Conservation (phyloP, 2,113 vertebrate genomes). For the Alosa alosa region DNA sequence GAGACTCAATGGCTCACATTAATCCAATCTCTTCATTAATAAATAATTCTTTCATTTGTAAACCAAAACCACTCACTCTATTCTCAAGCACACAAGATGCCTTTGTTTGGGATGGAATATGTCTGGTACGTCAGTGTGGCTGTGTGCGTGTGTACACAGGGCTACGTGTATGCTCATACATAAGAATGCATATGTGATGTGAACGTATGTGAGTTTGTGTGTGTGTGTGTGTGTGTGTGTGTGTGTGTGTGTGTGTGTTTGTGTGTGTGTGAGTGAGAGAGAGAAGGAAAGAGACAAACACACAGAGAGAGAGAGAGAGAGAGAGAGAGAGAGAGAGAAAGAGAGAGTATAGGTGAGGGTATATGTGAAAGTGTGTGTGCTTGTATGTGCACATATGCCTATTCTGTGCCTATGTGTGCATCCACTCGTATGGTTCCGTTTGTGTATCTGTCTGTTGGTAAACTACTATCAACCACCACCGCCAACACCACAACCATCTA, state of each 20-base stretch:
- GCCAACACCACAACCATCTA: no score
- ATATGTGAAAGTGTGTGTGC: no score
- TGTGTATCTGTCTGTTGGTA: background rate
- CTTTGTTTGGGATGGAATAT: background rate
- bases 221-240: background rate
- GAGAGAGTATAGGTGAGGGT: no score
- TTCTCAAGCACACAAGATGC: background rate
- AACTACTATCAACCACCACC: no score
- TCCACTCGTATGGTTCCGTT: background rate
- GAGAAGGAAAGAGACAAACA: background rate
- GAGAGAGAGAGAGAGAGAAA: no score
- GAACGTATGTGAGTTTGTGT: background rate
- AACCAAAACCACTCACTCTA: background rate
- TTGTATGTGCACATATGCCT: background rate
- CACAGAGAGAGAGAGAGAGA: no score
- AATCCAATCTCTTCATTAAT: background rate
- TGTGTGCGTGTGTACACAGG: background rate
- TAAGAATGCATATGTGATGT: background rate
- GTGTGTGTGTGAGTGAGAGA: conserved; percentile 6
- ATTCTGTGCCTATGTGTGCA: background rate
- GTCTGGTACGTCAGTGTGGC: background rate
- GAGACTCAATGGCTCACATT: background rate
- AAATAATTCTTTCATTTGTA: conserved; percentile 4
- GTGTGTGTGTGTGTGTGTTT: background rate
- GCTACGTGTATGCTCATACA: background rate